Percentiles rank a stretch among this genome's conserved stretches.
These are phyloP conservation scores for Nicator chloris DNA, from an alignment of 2,113 vertebrate genomes.

Conservation along the genomic window DNA sequence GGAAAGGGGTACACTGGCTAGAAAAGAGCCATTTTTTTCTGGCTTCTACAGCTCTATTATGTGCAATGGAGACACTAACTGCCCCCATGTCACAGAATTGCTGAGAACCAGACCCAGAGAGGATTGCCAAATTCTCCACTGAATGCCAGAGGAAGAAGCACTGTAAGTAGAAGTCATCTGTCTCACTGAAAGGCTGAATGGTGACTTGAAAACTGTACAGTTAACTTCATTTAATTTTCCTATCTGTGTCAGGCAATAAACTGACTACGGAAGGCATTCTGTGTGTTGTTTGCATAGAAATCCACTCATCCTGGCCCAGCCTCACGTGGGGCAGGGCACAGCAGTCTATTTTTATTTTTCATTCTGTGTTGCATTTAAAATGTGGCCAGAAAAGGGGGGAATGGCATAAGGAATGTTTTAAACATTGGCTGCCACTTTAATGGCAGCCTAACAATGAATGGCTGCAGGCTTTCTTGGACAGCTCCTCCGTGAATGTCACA, in stretches of 20 bases:
- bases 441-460: background rate
- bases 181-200: slow-evolving; percentile 15
- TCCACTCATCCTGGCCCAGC: background rate
- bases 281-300: background rate
- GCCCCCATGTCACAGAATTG: background rate
- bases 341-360: background rate
- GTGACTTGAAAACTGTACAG: background rate
- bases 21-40: background rate
- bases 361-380: background rate
- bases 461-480: background rate
- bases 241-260: background rate
- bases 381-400: background rate
- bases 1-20: background rate
- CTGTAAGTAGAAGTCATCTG: slow-evolving; percentile 20
- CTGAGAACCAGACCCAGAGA: slow-evolving; percentile 38
- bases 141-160: slow-evolving; percentile 39
- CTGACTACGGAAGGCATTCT: background rate
- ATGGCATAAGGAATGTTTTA: background rate
- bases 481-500: background rate
- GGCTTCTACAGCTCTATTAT: background rate
- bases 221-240: background rate
- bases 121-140: slow-evolving; percentile 8
- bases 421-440: slow-evolving; percentile 4
- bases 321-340: background rate
- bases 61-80: background rate